Conservation (phyloP, 2,113 vertebrate species). For the Mormoops blainvillei region DNA sequence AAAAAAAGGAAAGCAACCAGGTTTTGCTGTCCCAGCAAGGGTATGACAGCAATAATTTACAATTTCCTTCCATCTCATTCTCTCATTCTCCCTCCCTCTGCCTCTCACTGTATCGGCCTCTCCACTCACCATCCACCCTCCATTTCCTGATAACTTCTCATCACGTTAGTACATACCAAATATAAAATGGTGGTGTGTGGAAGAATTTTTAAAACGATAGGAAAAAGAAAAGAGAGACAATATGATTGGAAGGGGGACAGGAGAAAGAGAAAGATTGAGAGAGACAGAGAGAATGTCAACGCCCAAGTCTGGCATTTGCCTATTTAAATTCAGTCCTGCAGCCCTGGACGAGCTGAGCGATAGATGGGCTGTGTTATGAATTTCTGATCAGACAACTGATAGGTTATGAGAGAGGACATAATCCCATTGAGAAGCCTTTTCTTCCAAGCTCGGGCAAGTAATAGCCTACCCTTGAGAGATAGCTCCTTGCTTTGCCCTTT, state of each 20-base stretch:
- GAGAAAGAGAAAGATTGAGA: constrained; percentile 74
- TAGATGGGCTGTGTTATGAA: constrained; percentile 85
- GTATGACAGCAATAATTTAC: constrained; percentile 67
- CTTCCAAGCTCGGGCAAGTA: constrained; percentile 80
- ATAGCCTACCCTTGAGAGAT: constrained; percentile 80
- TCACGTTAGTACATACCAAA: constrained; percentile 59
- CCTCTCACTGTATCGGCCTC: constrained; percentile 38
- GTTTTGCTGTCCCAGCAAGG: constrained; percentile 65
- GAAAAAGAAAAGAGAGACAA: constrained; percentile 54
- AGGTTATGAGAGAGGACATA: constrained; percentile 82
- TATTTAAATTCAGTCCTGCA: constrained; percentile 90
- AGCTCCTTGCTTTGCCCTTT: constrained; percentile 77
- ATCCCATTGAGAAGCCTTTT: constrained; percentile 84
- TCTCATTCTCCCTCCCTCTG: constrained; percentile 4
- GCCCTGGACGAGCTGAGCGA: constrained; percentile 79
- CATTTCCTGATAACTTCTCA: constrained; percentile 74
- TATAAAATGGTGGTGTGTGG: constrained; percentile 75
- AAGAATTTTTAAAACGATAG: constrained; percentile 29
- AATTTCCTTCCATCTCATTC: constrained; percentile 65
- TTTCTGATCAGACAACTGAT: constrained; percentile 87
- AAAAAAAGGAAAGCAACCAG: background rate
- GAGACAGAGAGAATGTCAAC: constrained; percentile 82
- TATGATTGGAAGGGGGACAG: constrained; percentile 69
- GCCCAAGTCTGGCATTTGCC: constrained; percentile 86
- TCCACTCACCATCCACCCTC: constrained; percentile 71